Base-by-base conservation (phyloP, 1,140 invertebrate genomes). In the Calephelis virginiensis region DNA sequence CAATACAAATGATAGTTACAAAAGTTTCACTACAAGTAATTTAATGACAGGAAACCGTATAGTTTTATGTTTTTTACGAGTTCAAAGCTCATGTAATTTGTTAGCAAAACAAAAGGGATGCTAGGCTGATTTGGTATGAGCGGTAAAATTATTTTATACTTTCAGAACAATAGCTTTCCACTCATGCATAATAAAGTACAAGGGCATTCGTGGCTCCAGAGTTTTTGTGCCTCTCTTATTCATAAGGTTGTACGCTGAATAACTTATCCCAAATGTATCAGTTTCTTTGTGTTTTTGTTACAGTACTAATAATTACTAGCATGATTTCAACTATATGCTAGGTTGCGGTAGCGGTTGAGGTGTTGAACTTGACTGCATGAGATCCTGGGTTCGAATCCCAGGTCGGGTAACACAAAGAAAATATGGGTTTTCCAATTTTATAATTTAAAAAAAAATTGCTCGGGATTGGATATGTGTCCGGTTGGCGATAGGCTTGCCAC, bases 31-130 rank as follows among this genome's bases (percentile, higher is more conserved):
- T 45, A 10, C 60, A 28, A 37, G 60, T 50, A 61, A 45, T 43
- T 48, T 50, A 28, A 45, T 8, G 61, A 13, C 60, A 62, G 61
- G 60, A 68, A 67, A 59, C 47, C 13, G 40, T 48, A 63, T 56
- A 56, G 53, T 59, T 59, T 37, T 17, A 11, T 53, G 48, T 49
- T 53, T 64, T 64, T 37, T 43, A 43, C 50, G 13, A 11, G 48
- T 45, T 63, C 40, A 63, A 63, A 59, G 53, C 53, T 28, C 53
- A 37, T 59, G 8, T 59, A 59, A 59, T 59, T 59, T 59, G 53
- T 59, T 59, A 17, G 37, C 37, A 59, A 37, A 59, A 28, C 28
- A 59, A 38, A 37, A 37, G 53, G 56, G 56, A 59, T 59, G 56
- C 12, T 59, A 12, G 56, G 56, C 17, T 59, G 56, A 59, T 59